Base-by-base conservation (phyloP, 2,888 invertebrate genomes). In the Chesias legatella region DNA sequence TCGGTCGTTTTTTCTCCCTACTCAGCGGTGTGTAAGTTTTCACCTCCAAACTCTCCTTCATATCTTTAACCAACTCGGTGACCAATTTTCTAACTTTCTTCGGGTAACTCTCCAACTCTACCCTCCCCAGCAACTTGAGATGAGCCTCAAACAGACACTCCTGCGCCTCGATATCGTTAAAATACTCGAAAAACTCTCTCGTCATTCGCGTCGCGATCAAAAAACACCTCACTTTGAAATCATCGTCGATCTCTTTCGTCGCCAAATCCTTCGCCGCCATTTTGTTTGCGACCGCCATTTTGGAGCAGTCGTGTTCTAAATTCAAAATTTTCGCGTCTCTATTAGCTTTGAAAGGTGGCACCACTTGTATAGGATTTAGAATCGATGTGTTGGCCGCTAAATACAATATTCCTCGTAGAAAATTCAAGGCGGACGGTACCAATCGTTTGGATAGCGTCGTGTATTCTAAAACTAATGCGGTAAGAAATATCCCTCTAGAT, bases 381-480 rank as follows among this genome's bases (percentile, higher is more conserved):
- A 90, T 66, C 1, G 88, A 79, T 43, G 92, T 93, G 7, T 92
- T 91, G 3, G 93, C 88, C 8, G 93, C 90, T 73, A 95, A 71
- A 68, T 92, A 93, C 35, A 98, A 70, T 35, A 96, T 77, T 0
- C 96, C 95, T 48, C 91, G 82, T 5, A 98, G 80, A 64, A 93
- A 97, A 69, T 94, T 95, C 1, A 97, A 82, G 0, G 91, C 93
- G 8, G 95, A 92, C 0, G 98, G 97, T 10, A 94, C 85, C 58
- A 93, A 93, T 58, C 97, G 88, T 78, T 95, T 95, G 0, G 96
- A 96, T 22, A 94, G 71, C 0, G 83, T 70, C 0, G 94, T 93
- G 70, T 93, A 96, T 92, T 98, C 96, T 58, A 94, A 76, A 45
- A 94, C 78, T 10, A 96, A 73, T 0, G 94, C 91, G 4, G 91